A percentile compares a stretch with the other conserved stretches of the same genome.
Evolutionary conservation across 2,797 vertebrate species (phyloP).

Genomic region (Microctenopoma lineatum): DNA sequence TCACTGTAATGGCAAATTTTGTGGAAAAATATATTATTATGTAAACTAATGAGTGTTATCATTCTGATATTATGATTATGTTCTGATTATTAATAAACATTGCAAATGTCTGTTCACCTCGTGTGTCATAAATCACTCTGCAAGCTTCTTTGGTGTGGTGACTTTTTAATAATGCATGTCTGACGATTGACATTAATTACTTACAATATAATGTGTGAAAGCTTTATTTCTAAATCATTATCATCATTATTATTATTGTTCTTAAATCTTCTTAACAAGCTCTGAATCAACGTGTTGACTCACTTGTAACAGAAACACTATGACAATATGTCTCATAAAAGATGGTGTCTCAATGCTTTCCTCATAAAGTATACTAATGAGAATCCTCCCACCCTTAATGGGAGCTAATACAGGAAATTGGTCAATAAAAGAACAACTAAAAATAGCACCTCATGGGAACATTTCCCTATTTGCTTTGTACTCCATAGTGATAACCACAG

Average conservation of each 20-base stretch:
- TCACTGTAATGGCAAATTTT: conserved; percentile 78
- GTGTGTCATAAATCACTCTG: conserved; percentile 15
- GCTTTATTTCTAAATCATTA: not conserved
- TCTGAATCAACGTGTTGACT: not conserved
- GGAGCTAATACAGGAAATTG: conserved; percentile 33
- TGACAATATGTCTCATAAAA: not conserved
- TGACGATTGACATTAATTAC: conserved; percentile 3
- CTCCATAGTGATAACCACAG: conserved; percentile 13
- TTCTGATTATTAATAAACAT: conserved; percentile 85
- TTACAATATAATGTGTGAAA: not conserved
- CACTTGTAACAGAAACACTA: not conserved
- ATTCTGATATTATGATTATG: conserved; percentile 78
- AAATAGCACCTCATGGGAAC: conserved; percentile 36
- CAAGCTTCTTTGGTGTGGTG: not conserved
- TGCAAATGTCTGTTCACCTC: conserved; percentile 47
- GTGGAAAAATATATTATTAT: conserved; percentile 73
- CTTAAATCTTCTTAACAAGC: not conserved
- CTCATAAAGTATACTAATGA: conserved; percentile 1
- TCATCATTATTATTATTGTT: too few species aligned
- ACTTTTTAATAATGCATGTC: not conserved
- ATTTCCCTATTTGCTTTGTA: conserved; percentile 42
- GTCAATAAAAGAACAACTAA: conserved; percentile 17
- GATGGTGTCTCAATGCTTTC: conserved; percentile 3
- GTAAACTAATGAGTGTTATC: conserved; percentile 80
- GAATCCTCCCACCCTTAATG: conserved; percentile 21